Evolutionary conservation across 2,797 vertebrate genomes (phyloP), one percentile per base, ranked within the genome.

Genomic region (Manis crassicaudata): DNA sequence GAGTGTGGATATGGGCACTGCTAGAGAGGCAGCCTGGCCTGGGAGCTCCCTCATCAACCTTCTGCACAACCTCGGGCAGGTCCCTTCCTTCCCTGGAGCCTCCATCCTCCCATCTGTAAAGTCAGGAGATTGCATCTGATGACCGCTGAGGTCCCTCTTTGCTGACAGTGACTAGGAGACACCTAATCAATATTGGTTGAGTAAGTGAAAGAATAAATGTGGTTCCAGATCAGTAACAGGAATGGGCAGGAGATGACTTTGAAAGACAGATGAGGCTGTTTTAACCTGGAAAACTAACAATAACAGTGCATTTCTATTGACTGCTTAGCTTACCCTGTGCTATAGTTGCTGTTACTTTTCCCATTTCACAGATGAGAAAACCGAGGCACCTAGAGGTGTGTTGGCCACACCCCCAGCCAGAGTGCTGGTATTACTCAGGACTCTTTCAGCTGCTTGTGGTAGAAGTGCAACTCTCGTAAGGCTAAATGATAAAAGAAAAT

Each of bases 311-410:
- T 12, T 29, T 6, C 35, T 70, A 6, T 23, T 8, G 76, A 68
- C 32, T 32, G n/a, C 25, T 52, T 16, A 2, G 8, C 14, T 12
- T 6, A 7, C 40, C n/a, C 25, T 10, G 21, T 0, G 3, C 2
- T 3, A 40, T 4, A 50, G n/a, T 7, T 25, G 10, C 25, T 25
- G 3, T 14, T n/a, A 27, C 54, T 32, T 60, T 80, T 62, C 17
- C 65, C 56, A n/a, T 62, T 80, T 90, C 40, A 56, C 58, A 73
- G 88, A 50, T 23, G 32, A 16, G 52, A 35, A 35, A 50, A 35
- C 4, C 27, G 17, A 81, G 40, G 40, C 40, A 35, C 65, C 60
- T 40, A 70, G 14, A 32, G 37, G 21, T 27, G 20, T 9, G 40
- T 16, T 67, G 40, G 9, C 37, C 4, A 16, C 12, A 18, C 23